Evolutionary conservation across 2,113 vertebrate species (phyloP).

Genomic region (Stigmatopora nigra): DNA sequence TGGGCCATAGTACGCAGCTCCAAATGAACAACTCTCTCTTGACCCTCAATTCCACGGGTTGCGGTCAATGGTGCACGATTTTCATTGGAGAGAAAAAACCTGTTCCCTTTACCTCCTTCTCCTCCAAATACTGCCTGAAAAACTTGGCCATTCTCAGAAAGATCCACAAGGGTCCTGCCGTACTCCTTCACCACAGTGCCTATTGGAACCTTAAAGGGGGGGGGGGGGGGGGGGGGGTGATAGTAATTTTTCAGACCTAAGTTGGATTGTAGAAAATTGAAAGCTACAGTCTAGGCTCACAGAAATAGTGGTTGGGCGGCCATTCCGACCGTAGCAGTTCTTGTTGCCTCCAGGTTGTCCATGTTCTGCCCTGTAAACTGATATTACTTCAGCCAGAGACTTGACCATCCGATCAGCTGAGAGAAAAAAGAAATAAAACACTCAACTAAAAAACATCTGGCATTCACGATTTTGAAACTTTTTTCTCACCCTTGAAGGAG

Average conservation of each 20-base stretch:
- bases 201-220: constrained; percentile 75
- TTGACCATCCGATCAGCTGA: constrained; percentile 78
- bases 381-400: constrained; percentile 75
- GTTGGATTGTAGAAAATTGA: background rate
- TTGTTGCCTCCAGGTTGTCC: constrained; percentile 77
- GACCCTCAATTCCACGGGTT: constrained; percentile 75
- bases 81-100: constrained; percentile 89
- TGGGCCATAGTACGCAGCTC: constrained; percentile 93
- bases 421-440: constrained; percentile 17
- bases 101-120: constrained; percentile 87
- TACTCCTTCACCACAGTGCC: constrained; percentile 89
- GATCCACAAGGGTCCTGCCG: constrained; percentile 69
- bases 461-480: background rate
- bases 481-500: constrained; percentile 77
- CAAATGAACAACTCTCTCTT: constrained; percentile 78
- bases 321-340: constrained; percentile 83
- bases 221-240: background rate
- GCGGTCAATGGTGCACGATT: constrained; percentile 76
- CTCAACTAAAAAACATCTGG: background rate
- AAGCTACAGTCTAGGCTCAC: constrained; percentile 63
- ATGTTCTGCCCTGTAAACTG: constrained; percentile 71
- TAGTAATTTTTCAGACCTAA: background rate
- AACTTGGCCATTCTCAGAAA: constrained; percentile 74
- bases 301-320: constrained; percentile 61
- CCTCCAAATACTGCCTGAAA: constrained; percentile 82